Conservation (phyloP, 2,888 invertebrate species). For the Gibbula magus region DNA sequence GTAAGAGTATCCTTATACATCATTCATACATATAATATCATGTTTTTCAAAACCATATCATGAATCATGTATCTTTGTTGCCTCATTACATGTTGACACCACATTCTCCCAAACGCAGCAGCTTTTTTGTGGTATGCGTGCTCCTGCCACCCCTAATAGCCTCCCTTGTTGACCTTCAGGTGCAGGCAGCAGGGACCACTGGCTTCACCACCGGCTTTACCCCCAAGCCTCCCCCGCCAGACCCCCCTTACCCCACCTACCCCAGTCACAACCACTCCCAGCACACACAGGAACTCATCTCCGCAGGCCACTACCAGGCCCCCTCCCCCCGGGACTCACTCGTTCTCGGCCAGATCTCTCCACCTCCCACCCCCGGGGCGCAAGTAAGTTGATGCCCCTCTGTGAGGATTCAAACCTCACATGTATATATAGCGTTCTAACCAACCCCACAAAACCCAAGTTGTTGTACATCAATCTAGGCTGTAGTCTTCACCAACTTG, state of each 20-base stretch:
- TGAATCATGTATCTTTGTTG: too few species aligned
- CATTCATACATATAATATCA: too few species aligned
- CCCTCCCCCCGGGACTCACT: constrained; percentile 40
- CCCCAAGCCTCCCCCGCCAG: constrained; percentile 24
- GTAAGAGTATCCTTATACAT: too few species aligned
- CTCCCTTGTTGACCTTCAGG: neutral
- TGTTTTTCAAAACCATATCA: too few species aligned
- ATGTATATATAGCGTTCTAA: too few species aligned
- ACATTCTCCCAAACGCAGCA: neutral
- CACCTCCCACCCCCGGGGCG: constrained; percentile 34
- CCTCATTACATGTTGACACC: too few species aligned
- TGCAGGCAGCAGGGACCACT: constrained; percentile 11
- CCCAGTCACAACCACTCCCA: constrained; percentile 22
- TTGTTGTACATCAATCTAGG: too few species aligned
- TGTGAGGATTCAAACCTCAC: too few species aligned
- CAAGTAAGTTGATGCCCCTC: constrained; percentile 28
- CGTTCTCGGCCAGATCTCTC: constrained; percentile 23
- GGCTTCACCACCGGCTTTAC: constrained; percentile 25
- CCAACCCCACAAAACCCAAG: too few species aligned
- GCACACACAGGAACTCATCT: constrained; percentile 42
- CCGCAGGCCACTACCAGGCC: constrained; percentile 41
- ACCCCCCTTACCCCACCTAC: constrained; percentile 31
- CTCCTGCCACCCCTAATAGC: neutral
- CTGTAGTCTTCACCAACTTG: too few species aligned
- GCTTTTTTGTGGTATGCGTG: neutral